Evolutionary conservation across 1,140 invertebrate species (phyloP), one percentile per base, ranked within the genome.

Genomic region (Lordiphosa clarofinis): DNA sequence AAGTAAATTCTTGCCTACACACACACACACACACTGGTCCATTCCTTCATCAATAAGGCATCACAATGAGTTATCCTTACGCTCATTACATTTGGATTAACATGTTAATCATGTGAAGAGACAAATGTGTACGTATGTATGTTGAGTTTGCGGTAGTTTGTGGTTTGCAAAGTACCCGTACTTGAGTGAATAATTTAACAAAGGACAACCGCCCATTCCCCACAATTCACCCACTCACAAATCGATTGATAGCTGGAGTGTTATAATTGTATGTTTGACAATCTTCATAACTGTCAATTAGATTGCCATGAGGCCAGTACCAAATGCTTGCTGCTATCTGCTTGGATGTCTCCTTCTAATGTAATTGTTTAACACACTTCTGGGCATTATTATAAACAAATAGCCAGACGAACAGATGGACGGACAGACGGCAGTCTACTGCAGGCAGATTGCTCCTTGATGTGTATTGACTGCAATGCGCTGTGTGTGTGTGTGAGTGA

Each of bases 251-350:
- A 59, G 58, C 50, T 66, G 19, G 62, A 81, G 76, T 82, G 73
- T 73, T 82, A 82, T 82, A 84, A 82, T 73, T 84, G 73, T 78
- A 65, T 84, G 79, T 84, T 84, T 84, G 78, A 78, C 79, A 86
- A 84, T 84, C 79, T 84, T 84, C 78, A 84, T 84, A 84, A 84
- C 78, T 84, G 78, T 84, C 78, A 84, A 84, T 84, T 84, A 73
- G 71, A 84, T 84, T 84, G 73, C 62, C 76, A 53, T 46, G 7
- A 31, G 7, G 21, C 11, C 42, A 44, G 28, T 44, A 1, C 21
- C 3, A 12, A 28, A 11, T 24, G 40, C 10, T 24, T 11, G 19
- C 13, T 46, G 43, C 43, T 28, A 31, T 46, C 43, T 46, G 21
- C 31, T 21, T 15, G 37, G 4, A 39, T 39, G 15, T 39, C 38